These are phyloP conservation scores for Myotis planiceps DNA, from an alignment of 2,797 vertebrate genomes.

Conservation along the genomic window DNA sequence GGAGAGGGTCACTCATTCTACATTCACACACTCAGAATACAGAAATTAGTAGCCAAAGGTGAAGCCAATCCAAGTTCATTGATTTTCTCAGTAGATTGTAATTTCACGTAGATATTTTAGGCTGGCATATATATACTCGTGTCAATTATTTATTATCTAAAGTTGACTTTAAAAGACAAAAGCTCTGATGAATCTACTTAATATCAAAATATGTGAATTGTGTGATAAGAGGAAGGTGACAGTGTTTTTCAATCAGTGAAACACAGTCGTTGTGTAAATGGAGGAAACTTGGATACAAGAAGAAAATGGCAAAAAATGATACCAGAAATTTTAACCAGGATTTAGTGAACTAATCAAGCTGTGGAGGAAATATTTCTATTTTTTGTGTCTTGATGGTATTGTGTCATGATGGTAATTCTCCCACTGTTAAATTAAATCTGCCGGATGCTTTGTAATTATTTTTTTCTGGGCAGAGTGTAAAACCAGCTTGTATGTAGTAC, in stretches of 20 bases:
- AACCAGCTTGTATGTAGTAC: neutral
- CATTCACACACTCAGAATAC: neutral
- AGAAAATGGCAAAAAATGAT: neutral
- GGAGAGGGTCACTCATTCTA: neutral
- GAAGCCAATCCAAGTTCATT: neutral
- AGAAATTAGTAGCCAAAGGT: neutral
- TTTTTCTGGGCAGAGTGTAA: neutral
- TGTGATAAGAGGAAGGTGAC: neutral
- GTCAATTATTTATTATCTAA: neutral
- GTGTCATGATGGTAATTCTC: neutral
- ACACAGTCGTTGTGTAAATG: neutral
- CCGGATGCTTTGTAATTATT: neutral
- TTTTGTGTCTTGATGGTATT: neutral
- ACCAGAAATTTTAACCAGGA: neutral
- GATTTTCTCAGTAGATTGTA: neutral
- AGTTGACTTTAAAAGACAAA: constrained; percentile 27
- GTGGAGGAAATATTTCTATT: neutral
- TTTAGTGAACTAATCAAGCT: neutral
- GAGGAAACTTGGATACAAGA: neutral
- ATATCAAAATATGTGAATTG: neutral
- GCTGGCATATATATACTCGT: neutral
- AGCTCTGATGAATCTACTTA: neutral
- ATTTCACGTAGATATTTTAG: constrained; percentile 20
- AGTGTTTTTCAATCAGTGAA: neutral
- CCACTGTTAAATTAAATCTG: neutral